phyloP scores from a whole-genome alignment of 2,113 vertebrate species.

The Baryphthengus martii region DNA sequence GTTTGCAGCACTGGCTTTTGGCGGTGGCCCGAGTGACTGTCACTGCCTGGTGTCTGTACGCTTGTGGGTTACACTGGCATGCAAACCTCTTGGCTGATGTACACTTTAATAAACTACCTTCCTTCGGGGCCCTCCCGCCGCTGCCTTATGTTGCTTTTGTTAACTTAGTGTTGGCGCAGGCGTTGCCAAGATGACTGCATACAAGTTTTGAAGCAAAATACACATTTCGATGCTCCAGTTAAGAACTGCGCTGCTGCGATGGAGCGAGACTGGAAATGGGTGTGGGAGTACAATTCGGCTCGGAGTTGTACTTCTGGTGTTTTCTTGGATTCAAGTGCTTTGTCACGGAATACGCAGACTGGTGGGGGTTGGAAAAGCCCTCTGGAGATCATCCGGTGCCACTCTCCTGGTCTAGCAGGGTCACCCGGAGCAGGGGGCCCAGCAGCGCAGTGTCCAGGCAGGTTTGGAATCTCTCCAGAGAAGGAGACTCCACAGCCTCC shows the following conservation, averaged over 20 bases:
- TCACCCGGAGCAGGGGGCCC: background rate
- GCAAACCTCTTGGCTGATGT: background rate
- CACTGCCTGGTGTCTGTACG: fast-evolving
- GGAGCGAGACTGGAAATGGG: background rate
- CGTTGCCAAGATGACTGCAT: background rate
- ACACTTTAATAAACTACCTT: background rate
- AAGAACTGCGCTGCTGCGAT: background rate
- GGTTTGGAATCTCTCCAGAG: too few species aligned
- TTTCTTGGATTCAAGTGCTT: background rate
- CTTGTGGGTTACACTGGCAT: fast-evolving
- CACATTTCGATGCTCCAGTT: background rate
- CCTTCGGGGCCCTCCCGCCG: background rate
- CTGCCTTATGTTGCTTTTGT: background rate
- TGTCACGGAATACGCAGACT: too few species aligned
- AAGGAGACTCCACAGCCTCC: too few species aligned
- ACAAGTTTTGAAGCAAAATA: background rate
- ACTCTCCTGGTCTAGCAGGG: background rate
- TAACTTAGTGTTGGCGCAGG: background rate
- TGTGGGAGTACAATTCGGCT: background rate
- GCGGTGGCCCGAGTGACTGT: background rate
- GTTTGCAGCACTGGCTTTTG: background rate
- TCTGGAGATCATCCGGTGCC: background rate
- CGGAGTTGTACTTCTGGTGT: background rate
- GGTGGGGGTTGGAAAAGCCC: too few species aligned
- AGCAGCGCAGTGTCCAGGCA: too few species aligned